These are phyloP conservation scores for Hyla sarda DNA, from an alignment of 2,113 vertebrate species.

Conservation along the genomic window DNA sequence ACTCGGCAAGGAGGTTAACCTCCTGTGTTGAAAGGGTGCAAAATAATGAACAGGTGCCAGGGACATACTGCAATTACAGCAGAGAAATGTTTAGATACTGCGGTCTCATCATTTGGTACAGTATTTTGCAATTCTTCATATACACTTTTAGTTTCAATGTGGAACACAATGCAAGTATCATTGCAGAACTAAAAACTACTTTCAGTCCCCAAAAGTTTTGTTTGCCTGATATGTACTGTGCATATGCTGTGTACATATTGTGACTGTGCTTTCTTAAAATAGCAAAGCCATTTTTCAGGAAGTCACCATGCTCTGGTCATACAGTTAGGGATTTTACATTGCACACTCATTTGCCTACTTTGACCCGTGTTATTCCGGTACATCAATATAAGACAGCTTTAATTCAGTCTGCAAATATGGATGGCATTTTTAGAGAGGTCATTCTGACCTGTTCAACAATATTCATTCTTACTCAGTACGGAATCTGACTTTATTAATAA, in stretches of 20 bases:
- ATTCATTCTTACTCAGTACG: not conserved
- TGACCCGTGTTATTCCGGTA: not conserved
- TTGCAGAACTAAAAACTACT: not conserved
- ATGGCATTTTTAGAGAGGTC: not conserved
- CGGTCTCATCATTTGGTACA: too few species aligned
- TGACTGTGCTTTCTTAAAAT: not conserved
- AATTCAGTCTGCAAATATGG: not conserved
- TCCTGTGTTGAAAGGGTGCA: constrained; percentile 5
- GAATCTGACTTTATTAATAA: not conserved
- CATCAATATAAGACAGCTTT: not conserved
- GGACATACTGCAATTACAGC: not conserved
- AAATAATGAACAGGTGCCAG: constrained; percentile 25
- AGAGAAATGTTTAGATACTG: not conserved
- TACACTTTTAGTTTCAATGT: not conserved
- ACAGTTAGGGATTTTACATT: not conserved
- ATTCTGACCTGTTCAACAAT: not conserved
- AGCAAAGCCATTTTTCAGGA: not conserved
- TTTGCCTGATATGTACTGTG: not conserved
- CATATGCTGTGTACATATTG: not conserved
- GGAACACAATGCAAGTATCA: not conserved
- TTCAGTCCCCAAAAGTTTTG: not conserved
- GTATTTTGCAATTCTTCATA: constrained; percentile 1
- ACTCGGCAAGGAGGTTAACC: not conserved
- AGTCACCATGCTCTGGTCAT: not conserved
- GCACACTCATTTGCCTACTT: not conserved